Conservation (phyloP, 2,797 vertebrate species). For the Fringilla coelebs region DNA sequence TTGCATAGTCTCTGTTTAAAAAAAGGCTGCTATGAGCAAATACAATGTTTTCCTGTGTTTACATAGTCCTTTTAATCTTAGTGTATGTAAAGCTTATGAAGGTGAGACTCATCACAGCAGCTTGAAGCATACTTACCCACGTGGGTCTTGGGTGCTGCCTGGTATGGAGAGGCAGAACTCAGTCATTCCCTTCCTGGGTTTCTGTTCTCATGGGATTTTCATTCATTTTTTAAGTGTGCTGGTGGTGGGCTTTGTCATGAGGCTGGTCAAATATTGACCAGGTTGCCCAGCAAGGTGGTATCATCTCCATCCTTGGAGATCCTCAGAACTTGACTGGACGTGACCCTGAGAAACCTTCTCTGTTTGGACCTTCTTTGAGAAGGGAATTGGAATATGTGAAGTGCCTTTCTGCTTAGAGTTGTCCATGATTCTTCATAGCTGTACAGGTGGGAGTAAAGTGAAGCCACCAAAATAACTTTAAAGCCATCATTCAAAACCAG, state of each 20-base stretch:
- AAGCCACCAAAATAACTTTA: not conserved
- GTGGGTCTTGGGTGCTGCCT: not conserved
- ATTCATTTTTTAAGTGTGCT: not conserved
- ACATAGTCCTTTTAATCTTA: not conserved
- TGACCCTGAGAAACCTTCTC: not conserved
- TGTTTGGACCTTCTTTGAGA: not conserved
- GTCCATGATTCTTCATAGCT: not conserved
- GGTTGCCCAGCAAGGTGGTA: not conserved
- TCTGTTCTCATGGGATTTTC: not conserved
- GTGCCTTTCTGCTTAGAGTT: not conserved
- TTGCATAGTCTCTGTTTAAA: not conserved
- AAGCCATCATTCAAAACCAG: not conserved
- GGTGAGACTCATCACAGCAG: not conserved
- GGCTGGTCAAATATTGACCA: not conserved
- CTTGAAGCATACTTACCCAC: not conserved
- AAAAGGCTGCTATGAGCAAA: not conserved
- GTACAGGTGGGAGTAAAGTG: not conserved
- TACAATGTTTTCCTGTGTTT: not conserved
- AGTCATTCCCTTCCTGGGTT: not conserved
- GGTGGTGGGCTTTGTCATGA: rapidly evolving
- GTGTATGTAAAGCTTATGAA: not conserved
- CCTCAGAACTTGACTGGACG: not conserved
- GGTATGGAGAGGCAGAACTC: not conserved
- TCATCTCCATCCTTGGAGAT: not conserved
- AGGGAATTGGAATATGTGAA: not conserved